These are phyloP conservation scores for Parasteatoda lunata DNA, from an alignment of 2,888 invertebrate genomes.

Conservation along the genomic window DNA sequence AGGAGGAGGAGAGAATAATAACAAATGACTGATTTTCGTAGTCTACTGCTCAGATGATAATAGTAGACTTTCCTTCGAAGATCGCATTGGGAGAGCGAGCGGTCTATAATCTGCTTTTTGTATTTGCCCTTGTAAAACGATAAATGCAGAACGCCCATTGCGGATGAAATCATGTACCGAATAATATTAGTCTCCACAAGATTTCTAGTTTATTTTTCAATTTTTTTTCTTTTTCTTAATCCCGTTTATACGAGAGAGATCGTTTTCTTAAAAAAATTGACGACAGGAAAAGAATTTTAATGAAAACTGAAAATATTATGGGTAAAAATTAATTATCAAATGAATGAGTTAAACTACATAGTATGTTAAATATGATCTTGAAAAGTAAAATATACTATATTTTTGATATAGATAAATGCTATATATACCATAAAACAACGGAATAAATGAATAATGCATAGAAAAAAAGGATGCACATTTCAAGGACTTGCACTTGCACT, in stretches of 20 bases:
- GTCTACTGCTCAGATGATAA: constrained; percentile 29
- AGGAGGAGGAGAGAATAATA: neutral
- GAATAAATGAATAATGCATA: too few relatives aligned
- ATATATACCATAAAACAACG: too few relatives aligned
- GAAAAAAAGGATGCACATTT: too few relatives aligned
- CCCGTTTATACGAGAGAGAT: too few relatives aligned
- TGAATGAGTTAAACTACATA: too few relatives aligned
- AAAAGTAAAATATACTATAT: too few relatives aligned
- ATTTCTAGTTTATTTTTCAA: neutral
- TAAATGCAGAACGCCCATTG: constrained; percentile 49
- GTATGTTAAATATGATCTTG: too few relatives aligned
- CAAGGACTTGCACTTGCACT: too few relatives aligned
- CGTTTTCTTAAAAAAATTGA: neutral
- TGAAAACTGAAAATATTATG: too few relatives aligned
- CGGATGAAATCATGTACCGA: constrained; percentile 42
- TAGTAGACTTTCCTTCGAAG: constrained; percentile 27
- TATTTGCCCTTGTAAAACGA: constrained; percentile 60
- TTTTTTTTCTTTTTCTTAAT: too few relatives aligned
- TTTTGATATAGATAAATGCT: too few relatives aligned
- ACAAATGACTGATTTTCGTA: neutral
- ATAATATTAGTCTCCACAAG: neutral
- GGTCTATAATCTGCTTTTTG: constrained; percentile 62
- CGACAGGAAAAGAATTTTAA: neutral
- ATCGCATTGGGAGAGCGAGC: constrained; percentile 14
- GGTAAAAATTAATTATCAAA: too few relatives aligned